Evolutionary conservation across 2,113 vertebrate genomes (phyloP).

Genomic region (Halcyon senegalensis): DNA sequence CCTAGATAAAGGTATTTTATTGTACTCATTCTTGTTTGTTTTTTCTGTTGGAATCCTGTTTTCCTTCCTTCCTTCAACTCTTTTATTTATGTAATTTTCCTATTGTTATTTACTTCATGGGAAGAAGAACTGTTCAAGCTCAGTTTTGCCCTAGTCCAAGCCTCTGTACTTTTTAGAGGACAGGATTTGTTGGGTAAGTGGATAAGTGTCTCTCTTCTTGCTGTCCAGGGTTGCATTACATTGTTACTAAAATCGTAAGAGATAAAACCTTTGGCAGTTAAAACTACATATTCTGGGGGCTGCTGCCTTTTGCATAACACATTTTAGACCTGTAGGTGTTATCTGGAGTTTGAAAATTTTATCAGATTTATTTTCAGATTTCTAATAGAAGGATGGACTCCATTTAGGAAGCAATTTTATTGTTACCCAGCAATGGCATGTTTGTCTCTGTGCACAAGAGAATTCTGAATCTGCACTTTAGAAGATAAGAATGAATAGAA

Average conservation of each 20-base stretch:
- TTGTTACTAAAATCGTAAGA: conserved; percentile 46
- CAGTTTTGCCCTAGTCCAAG: background rate
- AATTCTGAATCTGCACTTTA: conserved; percentile 61
- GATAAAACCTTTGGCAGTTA: conserved; percentile 53
- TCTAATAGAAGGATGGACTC: conserved; percentile 4
- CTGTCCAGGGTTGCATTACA: conserved; percentile 25
- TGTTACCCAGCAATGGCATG: background rate
- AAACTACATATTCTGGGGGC: background rate
- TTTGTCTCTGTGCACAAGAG: conserved; percentile 10
- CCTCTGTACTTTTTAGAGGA: conserved; percentile 12
- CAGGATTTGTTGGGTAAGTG: conserved; percentile 23
- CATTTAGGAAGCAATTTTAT: conserved; percentile 5
- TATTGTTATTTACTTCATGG: conserved; percentile 1
- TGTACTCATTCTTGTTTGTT: conserved; percentile 13
- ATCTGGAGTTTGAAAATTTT: conserved; percentile 8
- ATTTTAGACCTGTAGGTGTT: background rate
- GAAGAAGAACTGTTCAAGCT: conserved; percentile 1
- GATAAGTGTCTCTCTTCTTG: conserved; percentile 55
- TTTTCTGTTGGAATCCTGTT: background rate
- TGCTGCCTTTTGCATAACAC: conserved; percentile 38
- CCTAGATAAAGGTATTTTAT: conserved; percentile 3
- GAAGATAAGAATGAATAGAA: conserved; percentile 66
- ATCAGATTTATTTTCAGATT: background rate
- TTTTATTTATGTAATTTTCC: conserved; percentile 2
- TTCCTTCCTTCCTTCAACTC: background rate